These are phyloP conservation scores for Hypomecis punctinalis DNA, from an alignment of 2,888 invertebrate species.

Conservation along the genomic window DNA sequence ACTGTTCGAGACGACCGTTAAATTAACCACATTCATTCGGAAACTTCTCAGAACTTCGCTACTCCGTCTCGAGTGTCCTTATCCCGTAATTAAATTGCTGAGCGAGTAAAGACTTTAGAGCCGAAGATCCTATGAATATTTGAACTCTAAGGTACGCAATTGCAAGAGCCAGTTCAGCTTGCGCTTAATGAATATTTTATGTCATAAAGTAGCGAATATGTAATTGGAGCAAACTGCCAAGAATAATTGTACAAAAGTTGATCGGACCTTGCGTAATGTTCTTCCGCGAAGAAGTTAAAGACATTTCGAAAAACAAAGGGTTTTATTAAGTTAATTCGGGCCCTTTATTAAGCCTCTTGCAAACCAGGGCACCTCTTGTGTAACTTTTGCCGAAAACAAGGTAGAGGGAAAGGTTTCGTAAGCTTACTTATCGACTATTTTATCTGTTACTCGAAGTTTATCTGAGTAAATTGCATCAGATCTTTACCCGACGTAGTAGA, in stretches of 20 bases:
- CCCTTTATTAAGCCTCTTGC: conserved; percentile 19
- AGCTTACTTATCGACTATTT: conserved; percentile 13
- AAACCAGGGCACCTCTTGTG: conserved; percentile 2
- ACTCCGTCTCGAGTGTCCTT: conserved; percentile 56
- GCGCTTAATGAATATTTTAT: conserved; percentile 35
- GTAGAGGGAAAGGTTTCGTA: conserved; percentile 17
- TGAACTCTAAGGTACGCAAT: conserved; percentile 42
- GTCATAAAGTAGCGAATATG: conserved; percentile 43
- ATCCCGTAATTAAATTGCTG: conserved; percentile 58
- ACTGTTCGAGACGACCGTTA: conserved; percentile 66
- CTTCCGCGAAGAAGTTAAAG: conserved; percentile 20
- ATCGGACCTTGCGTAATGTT: conserved; percentile 23
- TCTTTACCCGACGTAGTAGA: conserved; percentile 6
- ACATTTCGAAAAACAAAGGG: conserved; percentile 24
- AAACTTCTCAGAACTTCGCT: conserved; percentile 69
- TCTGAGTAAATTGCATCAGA: conserved; percentile 10
- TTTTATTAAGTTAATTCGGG: conserved; percentile 14
- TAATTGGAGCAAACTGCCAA: conserved; percentile 49
- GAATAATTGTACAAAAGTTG: conserved; percentile 30
- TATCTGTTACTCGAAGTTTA: conserved; percentile 10
- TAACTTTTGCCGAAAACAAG: conserved; percentile 22
- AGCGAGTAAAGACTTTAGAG: conserved; percentile 44
- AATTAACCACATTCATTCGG: conserved; percentile 73
- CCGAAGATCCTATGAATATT: conserved; percentile 32
- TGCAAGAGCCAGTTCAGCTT: conserved; percentile 43